Conservation (phyloP, 2,888 invertebrate genomes). For the Timandra comae region DNA sequence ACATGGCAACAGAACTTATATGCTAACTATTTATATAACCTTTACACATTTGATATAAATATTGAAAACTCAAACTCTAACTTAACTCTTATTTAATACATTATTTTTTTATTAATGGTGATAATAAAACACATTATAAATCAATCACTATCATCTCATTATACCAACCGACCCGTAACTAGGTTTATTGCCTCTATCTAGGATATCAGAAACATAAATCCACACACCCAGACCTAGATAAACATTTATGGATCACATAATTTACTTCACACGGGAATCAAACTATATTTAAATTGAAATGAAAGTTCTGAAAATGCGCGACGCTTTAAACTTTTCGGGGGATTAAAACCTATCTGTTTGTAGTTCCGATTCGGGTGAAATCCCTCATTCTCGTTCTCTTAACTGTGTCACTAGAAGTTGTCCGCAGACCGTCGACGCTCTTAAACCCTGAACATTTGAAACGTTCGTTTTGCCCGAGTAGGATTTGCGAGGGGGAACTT, state of each 20-base stretch:
- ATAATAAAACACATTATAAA: too few relatives aligned
- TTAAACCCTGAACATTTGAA: slow-evolving; percentile 37
- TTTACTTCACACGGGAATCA: too few relatives aligned
- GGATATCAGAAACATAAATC: too few relatives aligned
- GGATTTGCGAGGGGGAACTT: slow-evolving; percentile 31
- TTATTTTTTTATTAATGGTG: too few relatives aligned
- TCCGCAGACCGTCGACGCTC: slow-evolving; percentile 28
- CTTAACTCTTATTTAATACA: background rate
- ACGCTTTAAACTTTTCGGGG: slow-evolving; percentile 14
- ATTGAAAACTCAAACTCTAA: background rate
- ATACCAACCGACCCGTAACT: too few relatives aligned
- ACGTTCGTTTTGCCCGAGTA: slow-evolving; percentile 32
- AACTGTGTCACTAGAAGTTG: slow-evolving; percentile 33
- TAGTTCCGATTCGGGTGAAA: slow-evolving; percentile 23
- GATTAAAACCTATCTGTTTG: slow-evolving; percentile 22
- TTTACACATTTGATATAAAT: background rate
- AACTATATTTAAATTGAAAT: too few relatives aligned
- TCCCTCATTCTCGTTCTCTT: slow-evolving; percentile 29
- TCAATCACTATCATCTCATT: too few relatives aligned
- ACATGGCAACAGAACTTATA: background rate
- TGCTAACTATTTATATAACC: background rate
- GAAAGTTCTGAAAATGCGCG: slow-evolving; percentile 3
- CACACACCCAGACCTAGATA: too few relatives aligned
- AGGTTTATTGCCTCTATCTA: too few relatives aligned
- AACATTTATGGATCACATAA: background rate